Evolutionary conservation across 2,888 invertebrate species (phyloP), one percentile per base, ranked within the genome.

Genomic region (Microctonus aethiopoides): DNA sequence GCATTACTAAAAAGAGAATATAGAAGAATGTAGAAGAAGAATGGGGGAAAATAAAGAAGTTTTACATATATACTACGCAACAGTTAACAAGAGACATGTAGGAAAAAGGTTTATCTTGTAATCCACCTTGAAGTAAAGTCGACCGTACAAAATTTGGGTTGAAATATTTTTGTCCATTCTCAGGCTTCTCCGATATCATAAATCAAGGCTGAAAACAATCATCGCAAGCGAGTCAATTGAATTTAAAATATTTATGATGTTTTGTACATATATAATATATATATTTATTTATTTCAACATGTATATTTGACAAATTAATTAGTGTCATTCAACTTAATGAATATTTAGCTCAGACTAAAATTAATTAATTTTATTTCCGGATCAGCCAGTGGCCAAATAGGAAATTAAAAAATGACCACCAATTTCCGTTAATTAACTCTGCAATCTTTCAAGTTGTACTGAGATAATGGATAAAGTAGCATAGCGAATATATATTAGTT

Each of bases 161-260:
- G 29, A 57, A 46, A 69, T 26, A 24, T 59, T 64, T 32, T 36
- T 64, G 22, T 26, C 34, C 5, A 29, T 59, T 69, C 68, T 69
- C 68, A 64, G 64, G 59, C 63, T 36, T 69, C 68, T 69, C 68
- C 24, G 59, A 59, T 69, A 41, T 69, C 68, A 46, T 5, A 20
- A 63, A 60, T 59, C 46, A 51, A 59, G 59, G 65, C 24, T 36
- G 34, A 11, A 26, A 62, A 24, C 39, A 39, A 39, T 61, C 26
- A 10, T n/a, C 26, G 46, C 46, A 11, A 13, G 34, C 34, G 5
- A 24, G n/a, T 13, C 7, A 39, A 39, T 62, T 63, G 11, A 63
- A 52, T 24, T 52, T 4, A 29, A 29, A 29, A 29, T 29, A 5
- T 29, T 29, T 29, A 5, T 29, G 29, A 5, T 29, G 29, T n/a